These are phyloP conservation scores for Botia almorhae DNA, from an alignment of 2,797 vertebrate species.

Conservation along the genomic window DNA sequence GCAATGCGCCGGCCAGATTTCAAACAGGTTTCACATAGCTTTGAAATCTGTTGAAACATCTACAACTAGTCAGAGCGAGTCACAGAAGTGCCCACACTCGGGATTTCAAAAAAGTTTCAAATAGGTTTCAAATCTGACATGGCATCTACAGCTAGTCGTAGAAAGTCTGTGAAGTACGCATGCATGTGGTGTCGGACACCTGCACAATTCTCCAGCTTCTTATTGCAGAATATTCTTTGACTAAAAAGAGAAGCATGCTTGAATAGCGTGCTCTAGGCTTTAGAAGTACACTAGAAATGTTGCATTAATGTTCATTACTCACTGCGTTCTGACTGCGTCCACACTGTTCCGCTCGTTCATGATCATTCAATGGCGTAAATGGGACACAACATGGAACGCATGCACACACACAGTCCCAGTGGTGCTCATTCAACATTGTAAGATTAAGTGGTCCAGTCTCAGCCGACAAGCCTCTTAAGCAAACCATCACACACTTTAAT, in stretches of 20 bases:
- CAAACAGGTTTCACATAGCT: not conserved
- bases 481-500: constrained; percentile 35
- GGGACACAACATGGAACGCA: not conserved
- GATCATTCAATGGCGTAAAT: constrained; percentile 24
- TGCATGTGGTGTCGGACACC: not conserved
- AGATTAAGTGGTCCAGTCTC: constrained; percentile 20
- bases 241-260: not conserved
- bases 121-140: not conserved
- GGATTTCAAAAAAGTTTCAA: not conserved
- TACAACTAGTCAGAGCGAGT: not conserved
- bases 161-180: not conserved
- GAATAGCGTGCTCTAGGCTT: not conserved
- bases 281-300: not conserved
- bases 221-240: not conserved
- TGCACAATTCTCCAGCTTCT: too few species aligned
- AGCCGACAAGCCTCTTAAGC: constrained; percentile 27
- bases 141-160: not conserved
- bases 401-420: not conserved
- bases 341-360: constrained; percentile 13
- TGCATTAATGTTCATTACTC: constrained; percentile 28
- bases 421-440: constrained; percentile 7
- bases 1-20: not conserved
- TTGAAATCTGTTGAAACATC: not conserved
- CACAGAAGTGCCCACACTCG: not conserved
- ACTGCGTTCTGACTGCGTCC: constrained; percentile 15